Conservation (phyloP, 2,113 vertebrate species). For the Romanogobio albipinnatus region DNA sequence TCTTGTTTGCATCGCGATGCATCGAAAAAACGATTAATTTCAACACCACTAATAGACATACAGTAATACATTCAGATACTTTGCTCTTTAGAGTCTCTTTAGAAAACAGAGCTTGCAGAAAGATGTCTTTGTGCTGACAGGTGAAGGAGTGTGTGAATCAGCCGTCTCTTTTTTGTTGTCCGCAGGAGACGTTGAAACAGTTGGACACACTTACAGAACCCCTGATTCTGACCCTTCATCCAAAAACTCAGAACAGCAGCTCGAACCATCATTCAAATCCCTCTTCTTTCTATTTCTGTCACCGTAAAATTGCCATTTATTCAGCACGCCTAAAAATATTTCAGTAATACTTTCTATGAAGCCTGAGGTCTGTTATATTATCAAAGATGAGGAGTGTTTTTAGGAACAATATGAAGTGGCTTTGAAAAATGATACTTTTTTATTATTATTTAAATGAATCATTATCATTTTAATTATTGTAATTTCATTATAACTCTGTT, state of each 20-base stretch:
- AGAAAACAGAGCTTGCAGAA: background rate
- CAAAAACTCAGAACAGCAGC: background rate
- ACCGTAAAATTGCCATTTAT: background rate
- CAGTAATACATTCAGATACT: background rate
- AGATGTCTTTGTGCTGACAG: background rate
- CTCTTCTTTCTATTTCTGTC: no score
- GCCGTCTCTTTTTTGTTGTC: background rate
- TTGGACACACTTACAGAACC: background rate
- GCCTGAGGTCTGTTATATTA: background rate
- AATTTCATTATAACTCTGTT: no score
- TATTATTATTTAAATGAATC: no score
- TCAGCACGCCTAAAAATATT: background rate
- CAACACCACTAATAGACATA: background rate
- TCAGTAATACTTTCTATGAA: background rate
- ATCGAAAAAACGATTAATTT: no score
- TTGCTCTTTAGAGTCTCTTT: background rate
- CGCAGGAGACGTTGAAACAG: background rate
- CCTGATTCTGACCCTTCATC: background rate
- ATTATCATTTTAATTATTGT: no score
- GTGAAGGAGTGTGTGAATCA: background rate
- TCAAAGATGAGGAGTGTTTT: background rate
- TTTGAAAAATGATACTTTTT: background rate
- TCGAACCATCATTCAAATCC: background rate
- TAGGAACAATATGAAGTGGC: background rate
- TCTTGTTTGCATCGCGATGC: no score